Conservation (phyloP, 2,888 invertebrate genomes). For the Oxytorus armatus region DNA sequence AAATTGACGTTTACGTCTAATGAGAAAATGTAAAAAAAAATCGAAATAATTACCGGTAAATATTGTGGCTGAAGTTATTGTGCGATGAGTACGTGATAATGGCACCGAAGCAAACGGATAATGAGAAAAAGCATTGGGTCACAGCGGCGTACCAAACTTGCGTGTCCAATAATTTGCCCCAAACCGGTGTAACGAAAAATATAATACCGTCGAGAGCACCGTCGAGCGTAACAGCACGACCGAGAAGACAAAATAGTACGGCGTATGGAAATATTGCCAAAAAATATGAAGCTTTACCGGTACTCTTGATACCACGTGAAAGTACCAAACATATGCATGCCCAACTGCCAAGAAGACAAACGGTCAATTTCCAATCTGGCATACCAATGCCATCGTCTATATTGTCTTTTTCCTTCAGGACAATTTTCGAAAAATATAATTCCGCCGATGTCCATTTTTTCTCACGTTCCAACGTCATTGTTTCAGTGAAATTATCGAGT, state of each 20-base stretch:
- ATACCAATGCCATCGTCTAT: conserved; percentile 86
- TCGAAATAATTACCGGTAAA: conserved; percentile 84
- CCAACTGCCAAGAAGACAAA: conserved; percentile 86
- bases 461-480: not conserved
- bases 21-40: too few relatives aligned
- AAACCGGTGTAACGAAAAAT: conserved; percentile 88
- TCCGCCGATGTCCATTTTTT: conserved; percentile 75
- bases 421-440: conserved; percentile 83
- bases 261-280: conserved; percentile 89
- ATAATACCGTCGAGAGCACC: conserved; percentile 88
- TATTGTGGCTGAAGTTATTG: conserved; percentile 87
- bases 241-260: conserved; percentile 87
- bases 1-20: too few relatives aligned
- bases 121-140: conserved; percentile 87
- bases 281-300: conserved; percentile 89
- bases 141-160: conserved; percentile 88
- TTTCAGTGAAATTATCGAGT: conserved; percentile 61
- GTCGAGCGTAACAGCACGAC: conserved; percentile 87
- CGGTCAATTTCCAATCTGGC: conserved; percentile 86
- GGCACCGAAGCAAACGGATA: conserved; percentile 87
- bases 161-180: conserved; percentile 87
- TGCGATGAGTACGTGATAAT: conserved; percentile 87
- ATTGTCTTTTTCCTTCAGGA: conserved; percentile 85
- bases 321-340: conserved; percentile 85
- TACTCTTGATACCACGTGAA: conserved; percentile 86